Evolutionary conservation across 2,113 vertebrate genomes (phyloP).

Genomic region (Scalopus aquaticus): DNA sequence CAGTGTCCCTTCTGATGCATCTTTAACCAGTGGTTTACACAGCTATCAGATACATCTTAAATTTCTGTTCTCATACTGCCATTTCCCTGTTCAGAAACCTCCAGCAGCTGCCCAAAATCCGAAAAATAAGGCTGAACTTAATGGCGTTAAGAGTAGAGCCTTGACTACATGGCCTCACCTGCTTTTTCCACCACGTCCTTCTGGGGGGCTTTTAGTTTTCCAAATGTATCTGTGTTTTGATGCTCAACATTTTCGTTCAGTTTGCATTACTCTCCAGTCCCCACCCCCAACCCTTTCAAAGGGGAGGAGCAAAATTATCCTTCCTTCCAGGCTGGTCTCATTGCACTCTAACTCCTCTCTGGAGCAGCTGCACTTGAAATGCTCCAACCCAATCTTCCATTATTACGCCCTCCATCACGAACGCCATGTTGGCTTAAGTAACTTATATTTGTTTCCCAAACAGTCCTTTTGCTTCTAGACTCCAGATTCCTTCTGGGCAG

Average conservation of each 20-base stretch:
- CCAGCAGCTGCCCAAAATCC: not conserved
- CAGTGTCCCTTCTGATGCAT: not conserved
- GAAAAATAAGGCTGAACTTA: not conserved
- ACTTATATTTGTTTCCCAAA: not conserved
- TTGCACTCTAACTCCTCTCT: not conserved
- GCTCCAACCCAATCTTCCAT: not conserved
- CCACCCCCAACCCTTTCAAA: not conserved
- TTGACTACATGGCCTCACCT: not conserved
- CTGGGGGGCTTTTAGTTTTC: not conserved
- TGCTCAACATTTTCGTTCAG: conserved; percentile 1
- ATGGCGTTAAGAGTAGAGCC: not conserved
- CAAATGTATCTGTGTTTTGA: not conserved
- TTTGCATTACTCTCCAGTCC: not conserved
- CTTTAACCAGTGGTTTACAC: not conserved
- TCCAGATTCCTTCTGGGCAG: not conserved
- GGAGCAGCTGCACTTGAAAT: not conserved
- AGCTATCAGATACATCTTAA: not conserved
- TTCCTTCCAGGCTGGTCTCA: not conserved
- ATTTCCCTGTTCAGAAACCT: not conserved
- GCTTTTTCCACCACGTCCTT: not conserved
- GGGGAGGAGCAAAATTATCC: not conserved
- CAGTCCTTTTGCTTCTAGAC: not conserved
- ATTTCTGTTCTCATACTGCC: not conserved
- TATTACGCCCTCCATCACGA: not conserved
- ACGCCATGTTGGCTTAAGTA: not conserved